Evolutionary conservation across 2,113 vertebrate genomes (phyloP).

Genomic region (Bujurquina vittata): DNA sequence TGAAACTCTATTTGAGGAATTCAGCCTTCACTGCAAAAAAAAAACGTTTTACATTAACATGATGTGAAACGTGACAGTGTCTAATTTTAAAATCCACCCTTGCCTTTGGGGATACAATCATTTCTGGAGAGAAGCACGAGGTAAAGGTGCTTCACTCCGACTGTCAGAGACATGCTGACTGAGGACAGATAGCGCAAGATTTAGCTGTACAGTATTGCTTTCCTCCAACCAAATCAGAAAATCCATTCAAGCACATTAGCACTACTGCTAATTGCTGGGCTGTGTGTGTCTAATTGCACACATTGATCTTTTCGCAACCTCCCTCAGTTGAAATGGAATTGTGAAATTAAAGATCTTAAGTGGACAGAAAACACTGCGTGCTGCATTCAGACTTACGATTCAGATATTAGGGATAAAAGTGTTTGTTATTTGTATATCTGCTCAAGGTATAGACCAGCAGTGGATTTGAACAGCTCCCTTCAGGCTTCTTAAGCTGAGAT

Average conservation of each 20-base stretch:
- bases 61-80: background rate
- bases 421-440: background rate
- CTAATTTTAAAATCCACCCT: background rate
- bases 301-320: constrained; percentile 73
- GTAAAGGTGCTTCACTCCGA: background rate
- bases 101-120: background rate
- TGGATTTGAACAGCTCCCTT: background rate
- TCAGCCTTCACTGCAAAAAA: background rate
- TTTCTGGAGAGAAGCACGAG: background rate
- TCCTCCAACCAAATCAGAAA: constrained; percentile 66
- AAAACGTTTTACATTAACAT: background rate
- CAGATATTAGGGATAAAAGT: constrained; percentile 3
- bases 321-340: constrained; percentile 70
- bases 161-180: constrained; percentile 57
- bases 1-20: background rate
- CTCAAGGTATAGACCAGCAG: background rate
- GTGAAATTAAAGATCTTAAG: constrained; percentile 68
- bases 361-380: constrained; percentile 32
- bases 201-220: constrained; percentile 70
- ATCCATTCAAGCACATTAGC: constrained; percentile 79
- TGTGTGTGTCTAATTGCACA: constrained; percentile 76
- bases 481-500: background rate
- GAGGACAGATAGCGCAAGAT: constrained; percentile 72
- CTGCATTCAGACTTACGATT: constrained; percentile 2
- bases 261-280: constrained; percentile 72